These are phyloP conservation scores for Gymnocypris eckloni DNA, from an alignment of 2,797 vertebrate species.

Conservation along the genomic window DNA sequence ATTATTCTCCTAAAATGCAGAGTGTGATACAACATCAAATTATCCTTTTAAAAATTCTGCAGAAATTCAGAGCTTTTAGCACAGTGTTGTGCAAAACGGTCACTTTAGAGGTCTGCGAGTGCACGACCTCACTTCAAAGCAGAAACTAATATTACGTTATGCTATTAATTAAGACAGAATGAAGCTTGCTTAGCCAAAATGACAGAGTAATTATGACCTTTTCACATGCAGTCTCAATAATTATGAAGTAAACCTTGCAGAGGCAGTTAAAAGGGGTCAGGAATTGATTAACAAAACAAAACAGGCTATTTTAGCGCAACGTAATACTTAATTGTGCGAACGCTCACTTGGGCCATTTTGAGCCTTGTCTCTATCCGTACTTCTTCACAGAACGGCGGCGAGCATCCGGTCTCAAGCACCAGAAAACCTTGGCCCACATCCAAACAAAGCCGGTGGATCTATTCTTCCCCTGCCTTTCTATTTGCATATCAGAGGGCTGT, in stretches of 20 bases:
- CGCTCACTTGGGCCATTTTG: constrained; percentile 52
- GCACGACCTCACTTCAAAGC: constrained; percentile 49
- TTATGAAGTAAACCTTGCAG: constrained; percentile 32
- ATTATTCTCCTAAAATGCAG: background rate
- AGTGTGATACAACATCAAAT: background rate
- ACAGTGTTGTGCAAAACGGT: constrained; percentile 7
- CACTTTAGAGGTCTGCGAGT: constrained; percentile 30
- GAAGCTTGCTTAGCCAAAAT: constrained; percentile 51
- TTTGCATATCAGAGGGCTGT: constrained; percentile 98
- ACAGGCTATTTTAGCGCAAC: constrained; percentile 41
- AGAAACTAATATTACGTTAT: constrained; percentile 41
- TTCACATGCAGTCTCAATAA: constrained; percentile 52
- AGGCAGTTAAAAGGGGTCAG: constrained; percentile 35
- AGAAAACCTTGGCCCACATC: constrained; percentile 86
- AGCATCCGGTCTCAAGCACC: constrained; percentile 61
- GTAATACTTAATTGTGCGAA: constrained; percentile 43
- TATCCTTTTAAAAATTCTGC: background rate
- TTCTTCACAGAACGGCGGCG: constrained; percentile 56
- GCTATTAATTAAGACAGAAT: constrained; percentile 55
- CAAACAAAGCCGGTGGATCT: constrained; percentile 87
- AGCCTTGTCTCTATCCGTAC: constrained; percentile 32
- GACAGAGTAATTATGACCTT: constrained; percentile 58
- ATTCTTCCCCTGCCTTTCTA: constrained; percentile 83
- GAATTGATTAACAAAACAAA: constrained; percentile 48
- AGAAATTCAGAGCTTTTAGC: constrained; percentile 50